phyloP scores from a whole-genome alignment of 2,888 invertebrate species.

The Heliothis peltigera region DNA sequence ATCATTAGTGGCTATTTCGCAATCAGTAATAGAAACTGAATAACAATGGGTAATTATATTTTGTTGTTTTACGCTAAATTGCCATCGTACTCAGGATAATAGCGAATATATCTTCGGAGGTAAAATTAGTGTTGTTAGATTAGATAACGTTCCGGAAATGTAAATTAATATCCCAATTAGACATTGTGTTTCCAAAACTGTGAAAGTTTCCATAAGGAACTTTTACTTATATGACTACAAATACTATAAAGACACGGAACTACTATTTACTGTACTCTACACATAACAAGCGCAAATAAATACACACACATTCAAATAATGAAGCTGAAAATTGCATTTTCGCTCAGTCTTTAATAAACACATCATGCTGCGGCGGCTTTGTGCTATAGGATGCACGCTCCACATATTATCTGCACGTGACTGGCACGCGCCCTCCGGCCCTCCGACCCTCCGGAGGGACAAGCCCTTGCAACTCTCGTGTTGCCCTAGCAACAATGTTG shows the following conservation, averaged over 20 bases:
- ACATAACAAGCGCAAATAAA: slow-evolving; percentile 18
- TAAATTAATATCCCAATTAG: slow-evolving; percentile 48
- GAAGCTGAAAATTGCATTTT: slow-evolving; percentile 60
- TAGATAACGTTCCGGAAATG: slow-evolving; percentile 47
- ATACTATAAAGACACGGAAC: slow-evolving; percentile 14
- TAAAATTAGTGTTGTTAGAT: slow-evolving; percentile 40
- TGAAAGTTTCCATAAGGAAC: slow-evolving; percentile 32
- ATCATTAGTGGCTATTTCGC: slow-evolving; percentile 44
- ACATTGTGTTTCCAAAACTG: slow-evolving; percentile 38
- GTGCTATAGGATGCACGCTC: slow-evolving; percentile 68
- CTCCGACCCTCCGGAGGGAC: slow-evolving; percentile 55
- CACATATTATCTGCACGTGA: slow-evolving; percentile 72
- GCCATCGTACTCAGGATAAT: slow-evolving; percentile 24
- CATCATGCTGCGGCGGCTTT: slow-evolving; percentile 69
- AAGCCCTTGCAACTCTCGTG: slow-evolving; percentile 40
- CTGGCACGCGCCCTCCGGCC: slow-evolving; percentile 65
- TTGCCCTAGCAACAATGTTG: slow-evolving; percentile 57
- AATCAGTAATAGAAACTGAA: slow-evolving; percentile 46
- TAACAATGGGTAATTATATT: slow-evolving; percentile 59
- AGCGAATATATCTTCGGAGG: slow-evolving; percentile 23
- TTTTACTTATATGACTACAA: slow-evolving; percentile 44
- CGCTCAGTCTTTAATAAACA: slow-evolving; percentile 70
- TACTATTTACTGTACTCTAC: slow-evolving; percentile 1
- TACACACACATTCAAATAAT: slow-evolving; percentile 33
- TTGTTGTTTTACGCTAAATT: slow-evolving; percentile 51